These are phyloP conservation scores for Dysmachus trigonus DNA, from an alignment of 2,888 invertebrate species.

Conservation along the genomic window DNA sequence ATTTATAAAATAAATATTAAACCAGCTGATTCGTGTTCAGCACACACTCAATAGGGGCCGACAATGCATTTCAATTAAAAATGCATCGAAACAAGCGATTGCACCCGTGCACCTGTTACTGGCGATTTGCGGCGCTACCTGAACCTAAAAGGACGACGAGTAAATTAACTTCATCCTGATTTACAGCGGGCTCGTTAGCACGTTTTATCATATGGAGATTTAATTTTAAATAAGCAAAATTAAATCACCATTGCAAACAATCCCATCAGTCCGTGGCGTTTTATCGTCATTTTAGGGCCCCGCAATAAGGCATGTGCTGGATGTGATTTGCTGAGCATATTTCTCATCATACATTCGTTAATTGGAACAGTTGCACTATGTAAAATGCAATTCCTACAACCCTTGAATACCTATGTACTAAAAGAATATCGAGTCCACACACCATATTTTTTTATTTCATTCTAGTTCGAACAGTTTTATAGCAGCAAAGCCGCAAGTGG, in stretches of 20 bases:
- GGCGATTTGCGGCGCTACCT: background rate
- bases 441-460: background rate
- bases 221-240: slow-evolving; percentile 28
- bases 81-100: slow-evolving; percentile 14
- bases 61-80: slow-evolving; percentile 39
- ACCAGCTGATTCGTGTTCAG: background rate
- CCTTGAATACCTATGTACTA: background rate
- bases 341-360: background rate
- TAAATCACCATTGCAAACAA: slow-evolving; percentile 19
- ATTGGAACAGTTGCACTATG: background rate
- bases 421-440: background rate
- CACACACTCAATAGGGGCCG: background rate
- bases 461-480: too few species aligned
- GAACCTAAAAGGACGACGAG: background rate
- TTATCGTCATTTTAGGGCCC: background rate
- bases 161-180: slow-evolving; percentile 28
- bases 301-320: background rate
- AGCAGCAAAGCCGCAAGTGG: too few species aligned
- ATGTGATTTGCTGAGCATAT: background rate
- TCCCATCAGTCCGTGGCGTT: background rate
- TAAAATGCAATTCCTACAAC: background rate
- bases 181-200: background rate
- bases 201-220: slow-evolving; percentile 13
- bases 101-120: slow-evolving; percentile 33
- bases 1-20: slow-evolving; percentile 40